Conservation (phyloP, 2,113 vertebrate species). For the Neoarius graeffei region DNA sequence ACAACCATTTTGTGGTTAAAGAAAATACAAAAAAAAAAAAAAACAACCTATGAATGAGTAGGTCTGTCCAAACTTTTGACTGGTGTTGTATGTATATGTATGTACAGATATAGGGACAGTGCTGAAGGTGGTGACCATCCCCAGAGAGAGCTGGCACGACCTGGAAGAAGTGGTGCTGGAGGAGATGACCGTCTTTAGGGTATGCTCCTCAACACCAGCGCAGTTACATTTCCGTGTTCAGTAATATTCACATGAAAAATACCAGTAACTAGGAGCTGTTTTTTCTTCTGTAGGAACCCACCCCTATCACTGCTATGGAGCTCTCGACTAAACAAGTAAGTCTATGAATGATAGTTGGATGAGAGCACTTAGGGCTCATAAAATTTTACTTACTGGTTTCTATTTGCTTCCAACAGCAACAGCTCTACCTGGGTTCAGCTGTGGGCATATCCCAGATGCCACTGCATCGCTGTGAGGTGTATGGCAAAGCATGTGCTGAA, state of each 20-base stretch:
- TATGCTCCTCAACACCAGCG: conserved; percentile 64
- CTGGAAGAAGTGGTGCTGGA: conserved; percentile 97
- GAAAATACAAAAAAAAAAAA: too few species aligned
- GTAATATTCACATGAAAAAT: background rate
- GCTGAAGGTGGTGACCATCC: conserved; percentile 97
- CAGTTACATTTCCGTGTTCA: background rate
- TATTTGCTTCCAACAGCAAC: conserved; percentile 82
- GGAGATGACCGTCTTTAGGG: conserved; percentile 96
- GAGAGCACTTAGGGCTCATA: background rate
- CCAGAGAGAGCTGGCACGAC: conserved; percentile 96
- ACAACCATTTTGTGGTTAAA: too few species aligned
- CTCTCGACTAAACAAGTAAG: conserved; percentile 96
- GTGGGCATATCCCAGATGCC: conserved; percentile 91
- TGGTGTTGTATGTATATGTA: background rate
- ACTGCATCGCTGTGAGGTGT: conserved; percentile 92
- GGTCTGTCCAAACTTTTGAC: too few species aligned
- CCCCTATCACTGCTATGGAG: conserved; percentile 92
- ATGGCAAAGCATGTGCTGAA: conserved; percentile 95
- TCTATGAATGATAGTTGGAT: background rate
- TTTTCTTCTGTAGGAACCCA: conserved; percentile 81
- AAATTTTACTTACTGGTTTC: conserved; percentile 22
- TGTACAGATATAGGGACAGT: conserved; percentile 89
- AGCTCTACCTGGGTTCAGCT: conserved; percentile 90
- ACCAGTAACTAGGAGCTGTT: background rate
- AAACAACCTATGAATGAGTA: too few species aligned